Percentiles rank a stretch among this genome's conserved stretches.
phyloP scores from a whole-genome alignment of 2,888 invertebrate genomes.

The Pseudolycoriella hygida region DNA sequence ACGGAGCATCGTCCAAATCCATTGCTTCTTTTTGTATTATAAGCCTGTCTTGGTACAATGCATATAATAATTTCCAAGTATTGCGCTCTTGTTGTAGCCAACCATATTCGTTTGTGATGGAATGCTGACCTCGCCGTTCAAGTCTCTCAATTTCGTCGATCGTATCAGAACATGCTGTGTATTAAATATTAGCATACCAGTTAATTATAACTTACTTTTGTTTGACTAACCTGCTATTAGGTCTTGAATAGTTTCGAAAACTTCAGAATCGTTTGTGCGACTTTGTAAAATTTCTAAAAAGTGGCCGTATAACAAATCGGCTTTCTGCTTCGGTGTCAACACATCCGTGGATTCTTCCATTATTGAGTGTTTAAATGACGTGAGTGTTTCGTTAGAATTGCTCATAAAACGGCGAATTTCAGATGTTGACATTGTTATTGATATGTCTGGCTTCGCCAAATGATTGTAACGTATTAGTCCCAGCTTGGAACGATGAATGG shows the following conservation, averaged over 20 bases:
- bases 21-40: slow-evolving; percentile 26
- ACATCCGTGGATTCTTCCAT: background rate
- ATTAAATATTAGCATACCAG: slow-evolving; percentile 8
- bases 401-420: slow-evolving; percentile 1
- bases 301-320: slow-evolving; percentile 21
- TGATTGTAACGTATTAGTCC: too few species aligned
- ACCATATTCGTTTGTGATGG: slow-evolving; percentile 17
- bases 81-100: slow-evolving; percentile 69
- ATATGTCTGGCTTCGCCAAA: background rate
- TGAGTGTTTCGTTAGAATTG: background rate
- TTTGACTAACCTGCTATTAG: slow-evolving; percentile 11
- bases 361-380: background rate
- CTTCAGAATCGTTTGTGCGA: slow-evolving; percentile 16
- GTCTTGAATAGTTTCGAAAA: slow-evolving; percentile 13
- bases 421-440: background rate
- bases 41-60: slow-evolving; percentile 66
- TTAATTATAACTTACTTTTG: too few species aligned
- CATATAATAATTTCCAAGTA: slow-evolving; percentile 73
- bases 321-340: slow-evolving; percentile 15
- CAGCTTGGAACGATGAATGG: too few species aligned
- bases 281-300: slow-evolving; percentile 25
- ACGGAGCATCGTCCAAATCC: slow-evolving; percentile 22
- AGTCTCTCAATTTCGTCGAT: slow-evolving; percentile 11
- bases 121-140: slow-evolving; percentile 7
- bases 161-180: slow-evolving; percentile 11